phyloP scores from a whole-genome alignment of 2,888 invertebrate species.

The Esperia sulphurella region DNA sequence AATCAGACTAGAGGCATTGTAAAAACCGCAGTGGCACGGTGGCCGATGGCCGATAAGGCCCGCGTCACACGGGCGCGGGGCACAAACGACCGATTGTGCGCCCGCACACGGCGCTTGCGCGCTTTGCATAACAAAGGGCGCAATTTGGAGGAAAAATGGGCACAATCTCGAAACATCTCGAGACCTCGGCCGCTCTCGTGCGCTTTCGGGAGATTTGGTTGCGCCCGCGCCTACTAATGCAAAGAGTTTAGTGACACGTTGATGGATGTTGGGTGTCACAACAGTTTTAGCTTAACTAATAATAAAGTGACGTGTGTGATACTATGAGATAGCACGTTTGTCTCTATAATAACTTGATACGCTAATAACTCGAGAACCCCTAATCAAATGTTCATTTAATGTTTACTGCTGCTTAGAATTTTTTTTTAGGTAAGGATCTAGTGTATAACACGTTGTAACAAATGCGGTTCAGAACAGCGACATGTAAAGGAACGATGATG shows the following conservation, averaged over 20 bases:
- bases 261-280: constrained; percentile 3
- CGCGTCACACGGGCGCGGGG: constrained; percentile 54
- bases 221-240: constrained; percentile 46
- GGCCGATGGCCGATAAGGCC: constrained; percentile 62
- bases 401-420: no score
- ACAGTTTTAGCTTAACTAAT: no score
- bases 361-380: no score
- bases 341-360: no score
- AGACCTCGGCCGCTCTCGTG: constrained; percentile 38
- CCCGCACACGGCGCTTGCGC: constrained; percentile 75
- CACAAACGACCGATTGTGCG: constrained; percentile 63
- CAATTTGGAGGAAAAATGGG: constrained; percentile 78
- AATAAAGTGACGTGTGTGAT: no score
- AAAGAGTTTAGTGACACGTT: constrained; percentile 10
- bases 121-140: constrained; percentile 78
- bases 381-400: no score
- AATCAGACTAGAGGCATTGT: constrained; percentile 69
- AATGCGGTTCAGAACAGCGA: no score
- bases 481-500: no score
- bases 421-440: no score
- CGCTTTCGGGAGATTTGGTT: constrained; percentile 23
- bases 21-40: constrained; percentile 51
- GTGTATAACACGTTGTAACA: no score
- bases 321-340: no score
- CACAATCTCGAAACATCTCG: constrained; percentile 64